Percentiles rank a stretch among this genome's conserved stretches.
phyloP scores from a whole-genome alignment of 2,113 vertebrate species.

The Gobius niger region DNA sequence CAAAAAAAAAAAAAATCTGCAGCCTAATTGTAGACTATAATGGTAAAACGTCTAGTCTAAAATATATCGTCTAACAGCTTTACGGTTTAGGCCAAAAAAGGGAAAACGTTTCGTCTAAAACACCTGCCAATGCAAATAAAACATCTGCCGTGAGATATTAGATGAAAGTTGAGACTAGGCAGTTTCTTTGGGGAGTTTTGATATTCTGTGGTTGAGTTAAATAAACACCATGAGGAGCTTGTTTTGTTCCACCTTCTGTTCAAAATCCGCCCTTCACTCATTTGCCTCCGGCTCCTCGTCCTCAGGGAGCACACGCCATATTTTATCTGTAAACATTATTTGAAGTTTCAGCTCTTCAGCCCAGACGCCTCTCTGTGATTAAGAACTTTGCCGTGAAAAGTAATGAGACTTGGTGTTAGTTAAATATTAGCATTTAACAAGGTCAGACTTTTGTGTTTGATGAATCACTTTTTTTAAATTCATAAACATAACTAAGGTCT shows the following conservation, averaged over 20 bases:
- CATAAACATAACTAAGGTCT: not conserved
- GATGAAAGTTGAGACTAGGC: no score
- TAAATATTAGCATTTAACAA: not conserved
- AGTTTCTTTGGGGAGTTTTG: not conserved
- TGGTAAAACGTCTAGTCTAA: no score
- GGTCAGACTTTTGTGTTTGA: not conserved
- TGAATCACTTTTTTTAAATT: not conserved
- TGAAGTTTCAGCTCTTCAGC: conserved; percentile 11
- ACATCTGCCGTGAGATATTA: not conserved
- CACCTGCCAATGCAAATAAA: no score
- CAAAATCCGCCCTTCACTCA: not conserved
- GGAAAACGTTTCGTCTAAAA: no score
- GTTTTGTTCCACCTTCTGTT: not conserved
- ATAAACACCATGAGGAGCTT: not conserved
- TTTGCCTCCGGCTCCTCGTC: not conserved
- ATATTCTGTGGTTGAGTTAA: not conserved
- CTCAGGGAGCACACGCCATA: not conserved
- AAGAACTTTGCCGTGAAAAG: not conserved
- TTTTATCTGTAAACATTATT: conserved; percentile 1
- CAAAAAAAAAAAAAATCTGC: no score
- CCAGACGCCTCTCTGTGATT: not conserved
- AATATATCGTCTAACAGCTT: no score
- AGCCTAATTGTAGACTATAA: no score
- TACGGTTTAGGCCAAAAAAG: no score
- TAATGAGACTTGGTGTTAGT: not conserved